phyloP scores from a whole-genome alignment of 2,797 vertebrate genomes.

The Gymnopithys bicolor region DNA sequence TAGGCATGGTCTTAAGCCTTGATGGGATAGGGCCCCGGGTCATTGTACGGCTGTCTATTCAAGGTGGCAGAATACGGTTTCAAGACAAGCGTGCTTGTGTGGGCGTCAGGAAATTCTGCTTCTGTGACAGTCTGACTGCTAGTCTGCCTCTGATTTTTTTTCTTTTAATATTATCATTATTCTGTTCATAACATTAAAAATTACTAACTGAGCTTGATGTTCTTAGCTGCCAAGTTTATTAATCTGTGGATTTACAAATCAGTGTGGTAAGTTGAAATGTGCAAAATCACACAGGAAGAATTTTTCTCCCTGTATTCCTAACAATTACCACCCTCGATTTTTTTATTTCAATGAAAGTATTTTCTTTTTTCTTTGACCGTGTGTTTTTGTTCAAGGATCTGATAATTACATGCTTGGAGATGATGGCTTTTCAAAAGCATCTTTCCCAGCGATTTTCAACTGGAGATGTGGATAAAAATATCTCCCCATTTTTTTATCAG shows the following conservation, averaged over 20 bases:
- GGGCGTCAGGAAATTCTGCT: slow-evolving; percentile 1
- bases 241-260: slow-evolving; percentile 30
- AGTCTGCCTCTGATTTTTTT: neutral
- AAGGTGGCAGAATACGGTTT: slow-evolving; percentile 25
- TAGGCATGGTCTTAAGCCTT: slow-evolving; percentile 43
- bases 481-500: slow-evolving; percentile 69
- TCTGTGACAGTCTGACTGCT: slow-evolving; percentile 25
- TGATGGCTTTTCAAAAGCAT: slow-evolving; percentile 80
- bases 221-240: slow-evolving; percentile 27
- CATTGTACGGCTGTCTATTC: slow-evolving; percentile 33
- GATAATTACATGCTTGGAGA: slow-evolving; percentile 79
- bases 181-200: neutral
- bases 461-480: slow-evolving; percentile 80
- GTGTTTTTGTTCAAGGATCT: slow-evolving; percentile 75
- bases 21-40: slow-evolving; percentile 44
- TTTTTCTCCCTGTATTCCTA: slow-evolving; percentile 22
- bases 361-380: slow-evolving; percentile 18
- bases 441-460: slow-evolving; percentile 79
- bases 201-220: neutral
- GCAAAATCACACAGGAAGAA: slow-evolving; percentile 3
- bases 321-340: neutral
- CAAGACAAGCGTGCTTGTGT: neutral
- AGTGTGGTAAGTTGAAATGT: slow-evolving; percentile 34
- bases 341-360: slow-evolving; percentile 34
- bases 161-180: neutral